Evolutionary conservation across 2,113 vertebrate genomes (phyloP).

Genomic region (Ceyx melanurus): DNA sequence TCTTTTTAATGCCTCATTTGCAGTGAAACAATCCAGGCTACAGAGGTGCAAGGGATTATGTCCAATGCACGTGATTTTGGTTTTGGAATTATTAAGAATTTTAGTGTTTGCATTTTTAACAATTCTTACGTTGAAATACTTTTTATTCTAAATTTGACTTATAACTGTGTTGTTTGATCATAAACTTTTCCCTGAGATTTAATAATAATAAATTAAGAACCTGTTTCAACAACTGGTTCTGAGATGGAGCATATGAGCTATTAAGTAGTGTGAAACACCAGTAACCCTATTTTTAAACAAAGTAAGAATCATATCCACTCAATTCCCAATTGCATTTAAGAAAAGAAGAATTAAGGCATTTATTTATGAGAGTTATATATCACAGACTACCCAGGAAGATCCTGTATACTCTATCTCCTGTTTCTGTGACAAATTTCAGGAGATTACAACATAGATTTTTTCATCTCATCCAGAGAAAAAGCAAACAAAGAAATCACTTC

Average conservation of each 20-base stretch:
- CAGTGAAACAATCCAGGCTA: neutral
- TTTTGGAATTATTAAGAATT: neutral
- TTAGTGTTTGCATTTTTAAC: neutral
- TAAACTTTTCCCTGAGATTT: neutral
- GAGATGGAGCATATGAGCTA: neutral
- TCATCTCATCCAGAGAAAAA: neutral
- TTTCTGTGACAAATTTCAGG: neutral
- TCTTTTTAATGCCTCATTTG: neutral
- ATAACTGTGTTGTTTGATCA: neutral
- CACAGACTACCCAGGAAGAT: neutral
- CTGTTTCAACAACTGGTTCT: neutral
- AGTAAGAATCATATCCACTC: neutral
- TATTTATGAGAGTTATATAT: neutral
- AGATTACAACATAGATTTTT: neutral
- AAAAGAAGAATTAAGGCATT: neutral
- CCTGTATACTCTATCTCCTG: neutral
- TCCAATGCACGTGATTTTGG: fast-evolving
- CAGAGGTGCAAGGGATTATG: neutral
- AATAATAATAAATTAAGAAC: neutral
- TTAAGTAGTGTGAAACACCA: neutral
- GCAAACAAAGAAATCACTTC: neutral
- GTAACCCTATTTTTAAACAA: neutral
- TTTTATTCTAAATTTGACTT: neutral
- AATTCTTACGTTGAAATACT: neutral
- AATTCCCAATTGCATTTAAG: neutral